Base-by-base conservation (phyloP, 1,140 invertebrate genomes). In the Zaprionus ornatus region DNA sequence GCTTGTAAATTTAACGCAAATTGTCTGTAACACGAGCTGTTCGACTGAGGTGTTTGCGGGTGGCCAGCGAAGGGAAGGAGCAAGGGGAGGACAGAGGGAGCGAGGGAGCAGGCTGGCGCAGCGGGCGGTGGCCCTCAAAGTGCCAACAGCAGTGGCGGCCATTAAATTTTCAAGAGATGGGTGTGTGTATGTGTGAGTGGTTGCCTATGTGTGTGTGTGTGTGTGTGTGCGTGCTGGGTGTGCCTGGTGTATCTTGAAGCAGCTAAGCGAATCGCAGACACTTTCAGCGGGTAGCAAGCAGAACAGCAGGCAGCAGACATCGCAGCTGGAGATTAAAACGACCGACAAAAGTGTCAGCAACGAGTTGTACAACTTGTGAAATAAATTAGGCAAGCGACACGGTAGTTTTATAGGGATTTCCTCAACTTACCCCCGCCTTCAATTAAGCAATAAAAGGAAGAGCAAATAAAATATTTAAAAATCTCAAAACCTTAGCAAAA, bases 1-100 rank as follows among this genome's bases (percentile, higher is more conserved):
- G 79, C 81, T 90, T 88, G 81, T 88, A 85, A 88, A 88, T 90
- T 90, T 88, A 85, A 88, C 85, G 85, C 75, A 88, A 88, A 88
- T 90, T 90, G 85, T 90, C 84, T 87, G 84, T 84, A 87, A 88
- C 84, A 90, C 81, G 81, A 90, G 84, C 78, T 72, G 67, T 72
- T 68, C 80, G 67, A 64, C 45, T 70, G 68, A 75, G 84, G 80
- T 80, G 80, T 65, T 60, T 57, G 57, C 25, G 48, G 54, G 12
- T 29, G 65, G 3, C 15, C 29, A n/a, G 15, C 32, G 61, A 42
- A 61, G 17, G 42, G 54, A 25, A 12, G 27, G 40, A 35, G 17
- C 9, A 40, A 27, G 50, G 21, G n/a, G 17, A 27, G 64, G 27
- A n/a, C 35, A 23, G 35, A 19, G 45, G 32, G 29, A 25, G 57